phyloP scores from a whole-genome alignment of 2,797 vertebrate species.

The Phoeniculus purpureus region DNA sequence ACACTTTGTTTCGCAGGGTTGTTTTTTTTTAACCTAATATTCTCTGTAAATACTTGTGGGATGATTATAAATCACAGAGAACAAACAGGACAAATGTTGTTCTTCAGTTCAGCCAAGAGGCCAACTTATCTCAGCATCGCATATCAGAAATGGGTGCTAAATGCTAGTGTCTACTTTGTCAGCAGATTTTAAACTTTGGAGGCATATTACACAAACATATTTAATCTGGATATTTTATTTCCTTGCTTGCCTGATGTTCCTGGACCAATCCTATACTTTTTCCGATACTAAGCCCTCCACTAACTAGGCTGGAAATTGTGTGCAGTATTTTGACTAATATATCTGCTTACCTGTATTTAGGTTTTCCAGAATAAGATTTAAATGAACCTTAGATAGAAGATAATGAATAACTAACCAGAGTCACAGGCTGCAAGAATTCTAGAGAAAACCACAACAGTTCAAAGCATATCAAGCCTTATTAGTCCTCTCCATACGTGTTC shows the following conservation, averaged over 20 bases:
- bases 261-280: not conserved
- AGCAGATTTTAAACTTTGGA: not conserved
- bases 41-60: not conserved
- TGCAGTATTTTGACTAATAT: not conserved
- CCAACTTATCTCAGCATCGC: not conserved
- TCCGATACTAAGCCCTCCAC: not conserved
- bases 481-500: not conserved
- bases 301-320: not conserved
- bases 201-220: not conserved
- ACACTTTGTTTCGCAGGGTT: rapidly evolving
- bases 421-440: not conserved
- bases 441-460: not conserved
- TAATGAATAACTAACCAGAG: not conserved
- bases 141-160: not conserved
- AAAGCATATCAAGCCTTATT: not conserved
- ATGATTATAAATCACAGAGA: not conserved
- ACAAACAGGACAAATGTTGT: not conserved
- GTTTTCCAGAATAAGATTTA: not conserved
- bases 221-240: not conserved
- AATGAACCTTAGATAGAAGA: not conserved
- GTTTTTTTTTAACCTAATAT: not conserved
- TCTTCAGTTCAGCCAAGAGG: not conserved
- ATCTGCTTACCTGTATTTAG: not conserved
- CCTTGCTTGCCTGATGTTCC: not conserved
- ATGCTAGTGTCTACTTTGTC: not conserved